phyloP scores from a whole-genome alignment of 2,113 vertebrate species.

The Prolemur simus region DNA sequence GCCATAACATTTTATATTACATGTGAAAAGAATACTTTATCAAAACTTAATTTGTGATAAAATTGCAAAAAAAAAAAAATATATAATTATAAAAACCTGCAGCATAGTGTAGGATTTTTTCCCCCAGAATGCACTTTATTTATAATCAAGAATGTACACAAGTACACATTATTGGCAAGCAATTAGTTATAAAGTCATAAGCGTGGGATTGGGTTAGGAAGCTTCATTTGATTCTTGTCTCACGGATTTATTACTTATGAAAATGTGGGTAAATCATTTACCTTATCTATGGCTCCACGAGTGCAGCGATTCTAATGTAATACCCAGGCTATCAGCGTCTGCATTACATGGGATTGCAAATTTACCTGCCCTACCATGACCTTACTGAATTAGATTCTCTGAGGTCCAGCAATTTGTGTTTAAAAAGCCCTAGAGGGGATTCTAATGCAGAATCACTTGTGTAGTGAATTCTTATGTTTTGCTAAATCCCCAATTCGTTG shows the following conservation, averaged over 20 bases:
- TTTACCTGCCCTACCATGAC: no score
- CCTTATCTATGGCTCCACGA: neutral
- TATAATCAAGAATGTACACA: neutral
- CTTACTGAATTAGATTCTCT: neutral
- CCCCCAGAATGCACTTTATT: neutral
- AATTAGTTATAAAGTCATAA: neutral
- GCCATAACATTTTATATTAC: neutral
- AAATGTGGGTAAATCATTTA: neutral
- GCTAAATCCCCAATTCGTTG: neutral
- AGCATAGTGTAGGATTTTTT: neutral
- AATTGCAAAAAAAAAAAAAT: neutral
- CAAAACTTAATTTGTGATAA: neutral
- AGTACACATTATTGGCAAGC: neutral
- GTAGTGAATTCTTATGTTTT: neutral
- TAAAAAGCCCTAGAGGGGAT: fast-evolving
- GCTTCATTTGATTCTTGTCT: neutral
- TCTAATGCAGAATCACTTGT: neutral
- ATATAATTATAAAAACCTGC: neutral
- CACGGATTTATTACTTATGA: neutral
- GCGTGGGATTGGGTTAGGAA: neutral
- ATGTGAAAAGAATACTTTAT: neutral
- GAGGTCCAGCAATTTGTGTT: neutral
- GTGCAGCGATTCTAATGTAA: neutral
- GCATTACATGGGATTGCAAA: neutral
- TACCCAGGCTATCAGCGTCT: neutral